Percentiles rank a stretch among this genome's conserved stretches.
phyloP scores from a whole-genome alignment of 2,113 vertebrate genomes.

The Trachemys scripta region DNA sequence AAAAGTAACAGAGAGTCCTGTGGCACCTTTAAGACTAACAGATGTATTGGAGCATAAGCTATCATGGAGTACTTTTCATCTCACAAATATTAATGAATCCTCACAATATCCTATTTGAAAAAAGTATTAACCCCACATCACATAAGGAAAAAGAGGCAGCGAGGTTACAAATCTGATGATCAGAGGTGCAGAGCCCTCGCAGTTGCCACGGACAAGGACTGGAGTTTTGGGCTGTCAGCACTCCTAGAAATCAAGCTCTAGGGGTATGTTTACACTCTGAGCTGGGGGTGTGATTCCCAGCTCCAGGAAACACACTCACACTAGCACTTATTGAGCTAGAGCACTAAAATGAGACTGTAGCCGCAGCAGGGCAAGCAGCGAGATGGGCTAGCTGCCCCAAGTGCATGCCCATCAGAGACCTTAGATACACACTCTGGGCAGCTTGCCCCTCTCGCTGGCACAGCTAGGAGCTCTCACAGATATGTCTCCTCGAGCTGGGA shows the following conservation, averaged over 20 bases:
- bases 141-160: neutral
- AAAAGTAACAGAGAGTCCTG: too few relatives aligned
- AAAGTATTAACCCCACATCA: neutral
- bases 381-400: neutral
- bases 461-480: neutral
- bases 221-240: neutral
- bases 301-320: neutral
- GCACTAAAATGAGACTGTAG: neutral
- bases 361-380: neutral
- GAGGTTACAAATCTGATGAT: neutral
- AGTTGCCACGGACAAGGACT: rapidly evolving
- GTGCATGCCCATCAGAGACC: neutral
- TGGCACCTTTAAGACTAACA: too few relatives aligned
- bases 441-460: neutral
- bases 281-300: neutral
- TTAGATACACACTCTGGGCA: neutral
- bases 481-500: neutral
- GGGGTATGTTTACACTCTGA: neutral
- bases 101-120: neutral
- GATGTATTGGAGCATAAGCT: too few relatives aligned
- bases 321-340: neutral
- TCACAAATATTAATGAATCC: neutral
- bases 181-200: rapidly evolving
- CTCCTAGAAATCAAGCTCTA: neutral
- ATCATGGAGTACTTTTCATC: neutral